Conservation (phyloP, 2,888 invertebrate genomes). For the Netelia inedita region DNA sequence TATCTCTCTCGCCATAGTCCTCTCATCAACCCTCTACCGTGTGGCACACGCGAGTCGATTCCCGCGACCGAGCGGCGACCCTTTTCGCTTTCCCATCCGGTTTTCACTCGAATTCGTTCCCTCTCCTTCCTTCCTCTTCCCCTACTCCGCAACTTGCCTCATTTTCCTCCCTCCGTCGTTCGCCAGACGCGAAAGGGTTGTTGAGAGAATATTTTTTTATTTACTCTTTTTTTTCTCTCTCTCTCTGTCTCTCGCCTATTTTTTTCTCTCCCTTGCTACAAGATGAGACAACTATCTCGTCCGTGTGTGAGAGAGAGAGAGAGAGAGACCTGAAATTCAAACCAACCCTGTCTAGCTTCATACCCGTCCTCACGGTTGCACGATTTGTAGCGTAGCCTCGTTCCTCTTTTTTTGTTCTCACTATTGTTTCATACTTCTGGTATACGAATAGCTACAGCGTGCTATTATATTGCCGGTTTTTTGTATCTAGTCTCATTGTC, state of each 20-base stretch:
- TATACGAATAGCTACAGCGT: constrained; percentile 3
- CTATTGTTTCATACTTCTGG: constrained; percentile 11
- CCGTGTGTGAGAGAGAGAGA: background rate
- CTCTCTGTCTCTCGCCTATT: constrained; percentile 7
- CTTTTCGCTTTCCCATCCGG: constrained; percentile 59
- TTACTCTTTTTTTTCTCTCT: constrained; percentile 9
- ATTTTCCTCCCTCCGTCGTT: constrained; percentile 24
- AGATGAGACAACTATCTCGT: constrained; percentile 32
- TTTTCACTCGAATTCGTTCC: constrained; percentile 41
- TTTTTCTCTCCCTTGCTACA: constrained; percentile 29
- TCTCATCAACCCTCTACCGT: constrained; percentile 19
- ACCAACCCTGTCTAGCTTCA: constrained; percentile 12
- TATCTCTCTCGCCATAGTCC: constrained; percentile 11
- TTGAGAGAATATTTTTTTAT: constrained; percentile 37
- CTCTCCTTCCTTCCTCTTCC: background rate
- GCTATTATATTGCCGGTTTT: constrained; percentile 36
- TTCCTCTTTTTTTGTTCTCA: background rate
- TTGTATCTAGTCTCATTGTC: constrained; percentile 53
- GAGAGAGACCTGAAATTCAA: constrained; percentile 29
- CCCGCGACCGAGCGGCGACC: constrained; percentile 64
- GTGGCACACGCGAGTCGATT: constrained; percentile 60
- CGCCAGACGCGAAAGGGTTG: constrained; percentile 62
- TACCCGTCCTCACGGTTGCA: constrained; percentile 8
- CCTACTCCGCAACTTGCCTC: background rate
- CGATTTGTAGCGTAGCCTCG: constrained; percentile 40